Evolutionary conservation across 2,797 vertebrate genomes (phyloP).

Genomic region (Mastacembelus armatus): DNA sequence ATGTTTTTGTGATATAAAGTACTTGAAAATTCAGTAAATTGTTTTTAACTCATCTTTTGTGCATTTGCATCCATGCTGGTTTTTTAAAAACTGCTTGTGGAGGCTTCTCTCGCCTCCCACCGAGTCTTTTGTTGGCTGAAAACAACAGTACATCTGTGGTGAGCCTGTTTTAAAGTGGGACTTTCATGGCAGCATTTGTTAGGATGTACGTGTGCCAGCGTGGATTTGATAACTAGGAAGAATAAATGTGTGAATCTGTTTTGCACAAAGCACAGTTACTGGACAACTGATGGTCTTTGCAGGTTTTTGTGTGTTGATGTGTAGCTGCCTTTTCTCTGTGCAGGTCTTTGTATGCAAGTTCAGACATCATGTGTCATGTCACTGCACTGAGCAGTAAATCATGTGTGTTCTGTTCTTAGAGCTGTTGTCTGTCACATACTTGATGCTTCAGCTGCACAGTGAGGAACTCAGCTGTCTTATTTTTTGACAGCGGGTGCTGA

Average conservation of each 20-base stretch:
- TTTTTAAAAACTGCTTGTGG: conserved; percentile 2
- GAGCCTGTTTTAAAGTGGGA: conserved; percentile 21
- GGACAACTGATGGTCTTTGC: conserved; percentile 5
- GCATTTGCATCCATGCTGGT: neutral
- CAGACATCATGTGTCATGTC: neutral
- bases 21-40: neutral
- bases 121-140: conserved; percentile 21
- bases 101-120: conserved; percentile 28
- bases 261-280: neutral
- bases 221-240: conserved; percentile 10
- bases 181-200: conserved; percentile 13
- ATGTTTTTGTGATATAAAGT: neutral
- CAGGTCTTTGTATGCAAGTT: neutral
- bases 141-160: conserved; percentile 5
- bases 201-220: neutral
- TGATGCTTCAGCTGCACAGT: neutral
- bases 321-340: neutral
- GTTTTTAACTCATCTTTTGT: conserved; percentile 32
- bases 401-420: neutral
- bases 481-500: no score
- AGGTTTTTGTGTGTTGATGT: conserved; percentile 1
- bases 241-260: conserved; percentile 5
- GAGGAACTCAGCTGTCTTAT: neutral
- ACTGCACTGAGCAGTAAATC: conserved; percentile 4
- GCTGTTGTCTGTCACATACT: conserved; percentile 4